Conservation (phyloP, 2,797 vertebrate genomes). For the Manis pentadactyla region DNA sequence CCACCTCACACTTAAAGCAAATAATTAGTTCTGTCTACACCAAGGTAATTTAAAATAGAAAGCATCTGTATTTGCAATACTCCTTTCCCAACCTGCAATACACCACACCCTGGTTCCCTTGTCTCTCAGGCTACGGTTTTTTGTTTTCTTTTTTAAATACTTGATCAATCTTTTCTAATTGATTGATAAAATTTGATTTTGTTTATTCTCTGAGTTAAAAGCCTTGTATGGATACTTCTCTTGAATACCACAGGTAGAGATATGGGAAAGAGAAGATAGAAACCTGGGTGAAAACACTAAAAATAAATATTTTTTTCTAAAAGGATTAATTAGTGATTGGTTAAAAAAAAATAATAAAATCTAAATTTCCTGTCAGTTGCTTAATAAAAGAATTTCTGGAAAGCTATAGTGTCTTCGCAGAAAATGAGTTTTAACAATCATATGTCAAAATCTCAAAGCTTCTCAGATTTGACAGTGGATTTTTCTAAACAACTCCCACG, state of each 20-base stretch:
- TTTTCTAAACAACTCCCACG: background rate
- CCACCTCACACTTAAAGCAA: background rate
- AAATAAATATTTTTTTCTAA: background rate
- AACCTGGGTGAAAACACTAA: background rate
- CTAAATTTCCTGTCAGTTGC: background rate
- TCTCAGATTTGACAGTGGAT: background rate
- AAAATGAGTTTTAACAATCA: constrained; percentile 17
- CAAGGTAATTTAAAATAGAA: background rate
- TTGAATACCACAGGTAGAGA: background rate
- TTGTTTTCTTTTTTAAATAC: background rate
- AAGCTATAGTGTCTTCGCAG: background rate
- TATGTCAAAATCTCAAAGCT: constrained; percentile 31
- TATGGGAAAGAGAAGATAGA: background rate
- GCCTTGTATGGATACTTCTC: background rate
- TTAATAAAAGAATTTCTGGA: background rate
- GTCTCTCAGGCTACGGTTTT: background rate
- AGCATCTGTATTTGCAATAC: background rate
- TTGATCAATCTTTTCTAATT: background rate
- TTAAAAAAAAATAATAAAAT: background rate
- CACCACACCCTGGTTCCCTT: background rate
- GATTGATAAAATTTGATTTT: background rate
- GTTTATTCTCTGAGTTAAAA: background rate
- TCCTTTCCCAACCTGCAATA: background rate
- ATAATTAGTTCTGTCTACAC: background rate
- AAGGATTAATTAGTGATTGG: background rate